Base-by-base conservation (phyloP, 2,797 vertebrate species). In the Etheostoma nigrum region DNA sequence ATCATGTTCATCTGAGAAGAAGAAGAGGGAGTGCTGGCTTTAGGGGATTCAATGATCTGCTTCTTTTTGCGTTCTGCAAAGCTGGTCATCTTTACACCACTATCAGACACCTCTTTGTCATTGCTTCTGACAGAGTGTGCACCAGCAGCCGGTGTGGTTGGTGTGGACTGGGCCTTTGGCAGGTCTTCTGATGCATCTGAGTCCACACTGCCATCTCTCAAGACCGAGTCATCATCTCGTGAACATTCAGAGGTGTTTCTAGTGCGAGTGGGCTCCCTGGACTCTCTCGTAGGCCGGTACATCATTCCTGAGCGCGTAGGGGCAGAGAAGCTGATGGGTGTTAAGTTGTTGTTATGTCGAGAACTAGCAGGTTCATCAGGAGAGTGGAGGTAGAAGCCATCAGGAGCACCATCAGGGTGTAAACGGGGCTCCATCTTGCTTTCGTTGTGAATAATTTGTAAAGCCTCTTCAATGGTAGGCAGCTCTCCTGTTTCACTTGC, bases 361-460 rank as follows among this genome's bases (percentile, higher is more conserved):
- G 81, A 85, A 62, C 77, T 92, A 47, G 86, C 83, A 55, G 88
- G 89, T 71, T 95, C 94, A 67, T 98, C 97, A 0, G 96, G 96
- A 6, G 96, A 96, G 87, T 98, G 97, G 87, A 98, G 95, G 89
- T 96, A 98, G 88, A 98, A 98, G 44, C 96, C 96, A 0, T 97
- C 97, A 0, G 97, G 95, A 0, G 97, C 97, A 0, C 97, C 97
- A 0, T 98, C 97, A 0, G 97, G 97, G 66, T 97, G 96, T 44
- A 97, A 94, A 30, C 97, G 96, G 47, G 96, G 96, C 88, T 98
- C 97, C 91, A 96, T 88, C 85, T 95, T 96, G 83, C 90, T 91
- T 2, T 97, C 96, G 2, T 96, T 97, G 89, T 98, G 97, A 76
- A 98, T 98, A 74, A 98, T 98, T 91, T 98, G 96, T 72, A 98